A percentile compares a stretch with the other conserved stretches of the same genome.
Conservation (phyloP, 2,113 vertebrate species). For the Microcebus lehilahytsara region DNA sequence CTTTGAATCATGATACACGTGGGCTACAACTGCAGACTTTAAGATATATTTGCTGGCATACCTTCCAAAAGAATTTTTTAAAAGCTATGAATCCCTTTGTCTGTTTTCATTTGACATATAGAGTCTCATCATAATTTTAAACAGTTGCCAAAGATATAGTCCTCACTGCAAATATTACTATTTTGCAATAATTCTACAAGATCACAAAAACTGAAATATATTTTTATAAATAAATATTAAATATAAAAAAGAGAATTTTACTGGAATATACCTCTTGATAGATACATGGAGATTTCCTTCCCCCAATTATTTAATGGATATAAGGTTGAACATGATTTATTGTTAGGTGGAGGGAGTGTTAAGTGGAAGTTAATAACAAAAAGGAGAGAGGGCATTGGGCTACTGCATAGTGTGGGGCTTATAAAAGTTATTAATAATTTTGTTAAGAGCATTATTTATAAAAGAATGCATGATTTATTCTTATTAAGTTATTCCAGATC, state of each 20-base stretch:
- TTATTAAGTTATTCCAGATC: neutral
- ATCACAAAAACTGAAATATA: neutral
- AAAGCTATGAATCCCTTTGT: neutral
- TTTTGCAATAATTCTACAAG: neutral
- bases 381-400: neutral
- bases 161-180: neutral
- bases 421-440: neutral
- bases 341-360: neutral
- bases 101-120: neutral
- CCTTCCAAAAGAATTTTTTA: slow-evolving; percentile 33
- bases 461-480: neutral
- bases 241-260: neutral
- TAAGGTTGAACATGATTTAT: neutral
- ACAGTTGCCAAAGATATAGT: neutral
- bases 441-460: neutral
- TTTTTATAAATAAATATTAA: slow-evolving; percentile 16
- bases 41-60: neutral
- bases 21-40: neutral
- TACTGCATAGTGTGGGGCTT: neutral
- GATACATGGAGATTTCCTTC: neutral
- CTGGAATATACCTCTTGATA: neutral
- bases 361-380: neutral
- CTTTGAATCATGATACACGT: slow-evolving; percentile 8
- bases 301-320: neutral
- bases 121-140: slow-evolving; percentile 3